Evolutionary conservation across 2,113 vertebrate genomes (phyloP), one percentile per base, ranked within the genome.

Genomic region (Clarias macrocephalus): DNA sequence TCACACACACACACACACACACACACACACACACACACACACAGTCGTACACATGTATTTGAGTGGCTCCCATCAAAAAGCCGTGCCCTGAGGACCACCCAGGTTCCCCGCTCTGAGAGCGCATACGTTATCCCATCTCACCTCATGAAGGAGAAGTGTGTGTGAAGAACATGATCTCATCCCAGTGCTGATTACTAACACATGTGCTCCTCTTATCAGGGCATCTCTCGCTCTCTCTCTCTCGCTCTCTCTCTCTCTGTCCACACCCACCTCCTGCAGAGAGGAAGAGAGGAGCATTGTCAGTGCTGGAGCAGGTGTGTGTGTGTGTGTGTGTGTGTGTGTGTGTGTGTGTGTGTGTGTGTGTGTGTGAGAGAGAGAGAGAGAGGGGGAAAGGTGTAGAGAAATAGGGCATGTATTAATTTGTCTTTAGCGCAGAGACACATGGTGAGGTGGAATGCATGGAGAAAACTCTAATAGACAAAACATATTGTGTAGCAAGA

Each of bases 271-370:
- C 80, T 15, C 80, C 37, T 9, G 37, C 30, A 62, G 80, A 82
- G 59, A 65, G 60, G 37, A 28, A 65, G 25, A 48, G 60, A 28
- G 48, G 82, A 68, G 62, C 3, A 15, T 11, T 66, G 90, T 92
- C 93, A 94, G 91, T 90, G 93, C 92, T 91, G 89, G 88, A 90
- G 94, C 93, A 95, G 94, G 94, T 95, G 94, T 86, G 90, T 91
- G 68, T 80, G 76, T 72, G 65, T 54, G 23, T 76, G 73, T 76
- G 73, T 76, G 73, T 76, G 75, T 77, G 75, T 54, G 73, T 76
- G 73, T 52, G 73, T 54, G 72, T 75, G 37, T 42, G 70, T 72
- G 72, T 75, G 72, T 75, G 73, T 79, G 75, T 54, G 62, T 70
- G 72, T 75, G 72, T 75, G 73, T 79, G 75, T 54, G 62, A 66